phyloP scores from a whole-genome alignment of 2,113 vertebrate genomes.

The Neogobius melanostomus region DNA sequence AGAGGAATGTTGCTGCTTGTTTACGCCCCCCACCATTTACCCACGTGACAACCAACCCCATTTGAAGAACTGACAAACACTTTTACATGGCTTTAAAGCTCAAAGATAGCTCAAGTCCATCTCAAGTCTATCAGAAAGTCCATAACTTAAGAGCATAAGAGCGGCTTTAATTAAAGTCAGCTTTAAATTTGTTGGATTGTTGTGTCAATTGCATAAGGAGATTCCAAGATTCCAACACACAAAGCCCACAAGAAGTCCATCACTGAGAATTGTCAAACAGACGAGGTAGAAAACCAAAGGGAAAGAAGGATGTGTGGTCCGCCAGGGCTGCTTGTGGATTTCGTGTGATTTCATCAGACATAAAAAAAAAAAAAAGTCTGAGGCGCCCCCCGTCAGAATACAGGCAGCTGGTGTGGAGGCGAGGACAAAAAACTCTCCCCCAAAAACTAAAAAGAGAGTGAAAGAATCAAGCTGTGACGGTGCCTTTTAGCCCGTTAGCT shows the following conservation, averaged over 20 bases:
- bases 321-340: conserved; percentile 66
- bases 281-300: conserved; percentile 14
- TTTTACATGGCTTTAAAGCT: too few relatives aligned
- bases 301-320: conserved; percentile 51
- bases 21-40: too few relatives aligned
- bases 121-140: too few relatives aligned
- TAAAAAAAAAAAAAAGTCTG: conserved; percentile 51
- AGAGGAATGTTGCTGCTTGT: too few relatives aligned
- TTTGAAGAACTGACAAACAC: too few relatives aligned
- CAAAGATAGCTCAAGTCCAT: too few relatives aligned
- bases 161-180: too few relatives aligned
- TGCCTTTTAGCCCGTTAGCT: conserved; percentile 45
- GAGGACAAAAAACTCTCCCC: conserved; percentile 47
- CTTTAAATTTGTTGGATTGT: too few relatives aligned
- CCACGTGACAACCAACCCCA: too few relatives aligned
- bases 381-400: conserved; percentile 59
- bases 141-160: too few relatives aligned
- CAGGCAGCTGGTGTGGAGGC: conserved; percentile 65
- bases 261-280: conserved; percentile 66
- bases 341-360: conserved; percentile 74
- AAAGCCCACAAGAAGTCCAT: conserved; percentile 46
- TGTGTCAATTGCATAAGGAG: conserved; percentile 61
- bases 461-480: conserved; percentile 50
- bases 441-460: conserved; percentile 40
- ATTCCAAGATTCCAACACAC: conserved; percentile 43